Evolutionary conservation across 2,888 invertebrate genomes (phyloP), one percentile per base, ranked within the genome.

Genomic region (Sarcophaga subvicina): DNA sequence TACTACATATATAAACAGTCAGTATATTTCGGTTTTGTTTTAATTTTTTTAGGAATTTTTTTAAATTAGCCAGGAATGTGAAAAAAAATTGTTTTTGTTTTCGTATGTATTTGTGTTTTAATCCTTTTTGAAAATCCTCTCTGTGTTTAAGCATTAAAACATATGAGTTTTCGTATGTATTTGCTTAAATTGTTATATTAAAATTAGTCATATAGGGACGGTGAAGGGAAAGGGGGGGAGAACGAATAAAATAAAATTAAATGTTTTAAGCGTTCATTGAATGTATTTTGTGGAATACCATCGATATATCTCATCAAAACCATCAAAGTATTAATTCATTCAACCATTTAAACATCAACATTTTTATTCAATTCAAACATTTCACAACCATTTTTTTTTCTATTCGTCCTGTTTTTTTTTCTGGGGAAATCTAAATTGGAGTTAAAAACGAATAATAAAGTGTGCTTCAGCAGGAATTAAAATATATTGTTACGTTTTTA

Each of bases 321-420:
- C 45, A 67, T 67, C 67, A 67, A 45, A 67, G 67, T 45, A 67
- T 67, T 67, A 67, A 67, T 67, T 67, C 45, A 45, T 45, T 67
- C 67, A 67, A 45, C 67, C 67, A 67, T 67, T 67, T 67, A 67
- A 37, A 67, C 67, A 67, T 67, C 45, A 67, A 67, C 67, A 45
- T 37, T 67, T 67, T 45, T 37, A 67, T 67, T 67, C 67, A 45
- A 67, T 67, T 37, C 11, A 20, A 67, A 49, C 11, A 49, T 49
- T 49, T 49, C 49, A 14, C 6, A 37, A 37, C 37, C 37, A 37
- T 2, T 2, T 14, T 54, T 5, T 14, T 54, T 54, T 14, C 17
- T 54, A 17, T 17, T 54, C 17, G 4, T 54, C 54, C 5, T 54
- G 11, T 49, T 54, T 54, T 54, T 54, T 12, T 49, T 49, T 49